Conservation (phyloP, 2,888 invertebrate species). For the Hirtodrosophila confusa region DNA sequence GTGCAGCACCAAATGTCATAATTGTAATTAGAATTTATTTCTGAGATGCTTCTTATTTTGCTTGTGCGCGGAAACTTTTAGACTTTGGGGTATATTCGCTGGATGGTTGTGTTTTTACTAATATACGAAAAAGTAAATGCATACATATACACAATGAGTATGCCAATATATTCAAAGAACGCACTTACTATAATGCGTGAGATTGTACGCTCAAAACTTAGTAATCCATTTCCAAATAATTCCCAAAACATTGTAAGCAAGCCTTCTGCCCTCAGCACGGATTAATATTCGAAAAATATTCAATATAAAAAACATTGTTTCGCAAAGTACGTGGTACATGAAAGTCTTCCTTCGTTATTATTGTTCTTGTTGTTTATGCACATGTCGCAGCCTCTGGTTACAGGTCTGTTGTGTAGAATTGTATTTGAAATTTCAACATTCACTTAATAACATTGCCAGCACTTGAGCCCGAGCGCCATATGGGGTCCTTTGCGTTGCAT, state of each 20-base stretch:
- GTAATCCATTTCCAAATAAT: too few relatives aligned
- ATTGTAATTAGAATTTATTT: conserved; percentile 70
- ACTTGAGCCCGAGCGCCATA: conserved; percentile 62
- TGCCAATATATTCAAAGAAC: too few relatives aligned
- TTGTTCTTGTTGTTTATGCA: conserved; percentile 45
- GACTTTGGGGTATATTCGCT: conserved; percentile 24
- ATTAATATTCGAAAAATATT: too few relatives aligned
- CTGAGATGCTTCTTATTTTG: conserved; percentile 16
- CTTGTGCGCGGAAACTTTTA: conserved; percentile 13
- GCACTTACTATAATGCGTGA: too few relatives aligned
- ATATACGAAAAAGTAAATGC: not conserved
- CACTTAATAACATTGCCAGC: conserved; percentile 55
- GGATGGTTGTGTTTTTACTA: too few relatives aligned
- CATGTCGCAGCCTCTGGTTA: conserved; percentile 46
- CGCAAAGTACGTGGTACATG: conserved; percentile 16
- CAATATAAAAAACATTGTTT: too few relatives aligned
- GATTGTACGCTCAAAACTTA: too few relatives aligned
- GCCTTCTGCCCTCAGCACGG: too few relatives aligned
- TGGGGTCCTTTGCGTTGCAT: conserved; percentile 54
- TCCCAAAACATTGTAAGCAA: too few relatives aligned
- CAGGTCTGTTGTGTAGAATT: conserved; percentile 26
- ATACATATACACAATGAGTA: too few relatives aligned
- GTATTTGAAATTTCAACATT: conserved; percentile 61
- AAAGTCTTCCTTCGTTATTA: not conserved
- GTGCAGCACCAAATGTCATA: conserved; percentile 44